phyloP scores from a whole-genome alignment of 2,888 invertebrate species.

The Drosophila leonis region DNA sequence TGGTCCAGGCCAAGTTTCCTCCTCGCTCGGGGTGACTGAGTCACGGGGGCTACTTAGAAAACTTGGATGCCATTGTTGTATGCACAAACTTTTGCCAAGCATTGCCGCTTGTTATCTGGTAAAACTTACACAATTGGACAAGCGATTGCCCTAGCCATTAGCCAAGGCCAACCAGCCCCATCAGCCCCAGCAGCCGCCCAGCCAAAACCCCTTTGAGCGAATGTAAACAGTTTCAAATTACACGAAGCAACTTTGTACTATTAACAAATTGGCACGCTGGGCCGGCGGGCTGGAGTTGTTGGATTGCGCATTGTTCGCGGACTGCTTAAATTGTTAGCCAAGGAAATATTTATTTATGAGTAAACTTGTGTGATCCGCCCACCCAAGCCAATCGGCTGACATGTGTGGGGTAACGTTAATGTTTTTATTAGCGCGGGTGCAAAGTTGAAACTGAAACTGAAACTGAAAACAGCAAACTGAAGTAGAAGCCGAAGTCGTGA shows the following conservation, averaged over 20 bases:
- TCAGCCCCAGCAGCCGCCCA: no score
- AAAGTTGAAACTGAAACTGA: constrained; percentile 37
- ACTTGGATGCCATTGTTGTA: constrained; percentile 56
- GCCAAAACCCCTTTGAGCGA: constrained; percentile 41
- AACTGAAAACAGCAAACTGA: constrained; percentile 7
- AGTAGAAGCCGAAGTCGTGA: constrained; percentile 16
- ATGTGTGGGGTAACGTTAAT: constrained; percentile 51
- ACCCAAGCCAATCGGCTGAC: background rate
- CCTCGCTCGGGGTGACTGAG: background rate
- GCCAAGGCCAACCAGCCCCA: background rate
- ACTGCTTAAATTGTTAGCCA: constrained; percentile 65
- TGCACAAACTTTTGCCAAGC: constrained; percentile 46
- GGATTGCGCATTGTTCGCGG: constrained; percentile 53
- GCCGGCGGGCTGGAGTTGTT: constrained; percentile 28
- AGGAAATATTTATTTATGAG: constrained; percentile 75
- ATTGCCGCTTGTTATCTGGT: constrained; percentile 62
- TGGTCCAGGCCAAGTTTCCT: constrained; percentile 30
- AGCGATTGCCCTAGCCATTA: constrained; percentile 32
- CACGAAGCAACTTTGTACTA: constrained; percentile 62
- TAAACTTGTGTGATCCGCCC: constrained; percentile 51
- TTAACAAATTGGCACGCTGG: constrained; percentile 75
- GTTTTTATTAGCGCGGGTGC: constrained; percentile 67
- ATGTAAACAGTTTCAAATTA: constrained; percentile 75
- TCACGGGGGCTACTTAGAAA: constrained; percentile 4
- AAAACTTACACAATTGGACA: constrained; percentile 69